These are phyloP conservation scores for Dinocampus coccinellae DNA, from an alignment of 2,888 invertebrate species.

Conservation along the genomic window DNA sequence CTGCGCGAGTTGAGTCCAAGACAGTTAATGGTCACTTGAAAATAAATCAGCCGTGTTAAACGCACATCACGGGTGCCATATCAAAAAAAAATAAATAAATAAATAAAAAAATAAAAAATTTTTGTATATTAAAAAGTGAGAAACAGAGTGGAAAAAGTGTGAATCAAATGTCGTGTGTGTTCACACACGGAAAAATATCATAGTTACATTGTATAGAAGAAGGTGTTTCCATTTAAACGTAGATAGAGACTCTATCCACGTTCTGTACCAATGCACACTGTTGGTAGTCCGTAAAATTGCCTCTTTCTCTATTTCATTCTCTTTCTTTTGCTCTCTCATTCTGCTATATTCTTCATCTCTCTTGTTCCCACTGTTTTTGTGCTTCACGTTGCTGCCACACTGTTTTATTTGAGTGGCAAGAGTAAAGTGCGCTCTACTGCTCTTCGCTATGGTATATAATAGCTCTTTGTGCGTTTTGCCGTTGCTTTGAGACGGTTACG, in stretches of 20 bases:
- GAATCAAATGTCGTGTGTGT: slow-evolving; percentile 24
- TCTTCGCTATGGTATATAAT: slow-evolving; percentile 38
- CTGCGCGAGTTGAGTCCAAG: slow-evolving; percentile 23
- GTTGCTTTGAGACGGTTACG: not conserved
- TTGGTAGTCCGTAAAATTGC: slow-evolving; percentile 46
- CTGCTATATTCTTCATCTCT: too few species aligned
- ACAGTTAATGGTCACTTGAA: slow-evolving; percentile 31
- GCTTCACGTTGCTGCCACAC: too few species aligned
- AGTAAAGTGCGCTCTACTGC: slow-evolving; percentile 37
- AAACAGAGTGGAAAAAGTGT: slow-evolving; percentile 19
- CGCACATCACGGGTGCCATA: slow-evolving; percentile 18
- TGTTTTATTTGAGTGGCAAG: not conserved
- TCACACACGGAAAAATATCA: slow-evolving; percentile 16
- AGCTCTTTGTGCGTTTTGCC: slow-evolving; percentile 42
- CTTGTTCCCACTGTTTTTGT: too few species aligned
- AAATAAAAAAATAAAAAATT: slow-evolving; percentile 1
- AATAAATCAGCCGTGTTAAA: slow-evolving; percentile 41
- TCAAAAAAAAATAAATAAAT: not conserved
- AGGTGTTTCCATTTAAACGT: slow-evolving; percentile 8
- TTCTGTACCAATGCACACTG: slow-evolving; percentile 27
- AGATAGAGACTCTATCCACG: not conserved
- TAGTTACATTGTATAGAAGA: not conserved
- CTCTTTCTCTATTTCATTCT: slow-evolving; percentile 36
- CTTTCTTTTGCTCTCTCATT: not conserved
- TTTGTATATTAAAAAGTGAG: slow-evolving; percentile 4